Evolutionary conservation across 2,797 vertebrate genomes (phyloP).

Genomic region (Typhlichthys eigenmanni): DNA sequence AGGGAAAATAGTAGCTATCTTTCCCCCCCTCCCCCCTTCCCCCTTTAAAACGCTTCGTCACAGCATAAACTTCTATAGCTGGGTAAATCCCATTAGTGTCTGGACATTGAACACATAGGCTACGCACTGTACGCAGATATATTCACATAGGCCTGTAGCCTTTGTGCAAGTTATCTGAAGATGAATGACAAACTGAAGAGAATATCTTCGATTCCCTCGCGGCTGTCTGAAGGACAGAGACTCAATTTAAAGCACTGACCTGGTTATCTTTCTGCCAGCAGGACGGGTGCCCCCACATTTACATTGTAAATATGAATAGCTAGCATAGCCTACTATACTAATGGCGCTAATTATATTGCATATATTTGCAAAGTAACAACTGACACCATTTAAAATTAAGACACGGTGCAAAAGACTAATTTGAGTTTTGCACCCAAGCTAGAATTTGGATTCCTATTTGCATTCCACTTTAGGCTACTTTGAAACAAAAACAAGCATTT

Average conservation of each 20-base stretch:
- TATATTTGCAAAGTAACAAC: conserved; percentile 3
- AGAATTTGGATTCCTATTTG: background rate
- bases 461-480: background rate
- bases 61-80: conserved; percentile 41
- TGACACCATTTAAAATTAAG: background rate
- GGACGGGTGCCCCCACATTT: conserved; percentile 40
- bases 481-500: background rate
- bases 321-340: conserved; percentile 8
- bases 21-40: background rate
- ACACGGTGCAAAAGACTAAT: background rate
- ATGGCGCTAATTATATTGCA: conserved; percentile 1
- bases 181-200: conserved; percentile 50
- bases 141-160: conserved; percentile 9
- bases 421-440: background rate
- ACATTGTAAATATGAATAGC: conserved; percentile 47
- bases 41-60: conserved; percentile 24
- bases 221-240: conserved; percentile 51
- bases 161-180: conserved; percentile 18
- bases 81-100: background rate
- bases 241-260: conserved; percentile 66
- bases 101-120: background rate
- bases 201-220: conserved; percentile 60
- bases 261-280: conserved; percentile 60
- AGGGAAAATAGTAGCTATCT: conserved; percentile 5
- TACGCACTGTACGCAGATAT: background rate